phyloP scores from a whole-genome alignment of 2,113 vertebrate genomes.

The Coturnix japonica region DNA sequence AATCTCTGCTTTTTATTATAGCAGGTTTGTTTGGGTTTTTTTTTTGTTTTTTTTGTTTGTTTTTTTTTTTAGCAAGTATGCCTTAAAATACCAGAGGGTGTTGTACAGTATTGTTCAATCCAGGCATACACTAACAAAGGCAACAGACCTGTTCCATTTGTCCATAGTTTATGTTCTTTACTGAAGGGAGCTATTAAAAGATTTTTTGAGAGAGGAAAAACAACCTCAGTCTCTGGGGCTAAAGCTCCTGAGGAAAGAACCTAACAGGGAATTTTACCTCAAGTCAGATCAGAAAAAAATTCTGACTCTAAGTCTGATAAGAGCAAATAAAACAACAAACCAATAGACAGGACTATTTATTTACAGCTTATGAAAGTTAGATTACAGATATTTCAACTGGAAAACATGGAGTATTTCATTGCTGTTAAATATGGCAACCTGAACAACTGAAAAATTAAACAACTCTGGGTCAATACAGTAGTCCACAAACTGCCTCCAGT shows the following conservation, averaged over 20 bases:
- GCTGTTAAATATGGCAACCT: neutral
- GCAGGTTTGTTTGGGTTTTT: too few relatives aligned
- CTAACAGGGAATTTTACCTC: neutral
- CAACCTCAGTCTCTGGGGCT: neutral
- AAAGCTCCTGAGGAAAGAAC: neutral
- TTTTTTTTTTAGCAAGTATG: neutral
- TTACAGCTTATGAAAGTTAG: slow-evolving; percentile 2
- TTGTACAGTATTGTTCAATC: neutral
- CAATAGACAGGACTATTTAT: neutral
- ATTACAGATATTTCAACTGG: neutral
- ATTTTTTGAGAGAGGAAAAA: neutral
- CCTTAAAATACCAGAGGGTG: neutral
- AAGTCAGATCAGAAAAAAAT: neutral
- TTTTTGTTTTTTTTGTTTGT: too few relatives aligned
- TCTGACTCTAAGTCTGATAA: neutral
- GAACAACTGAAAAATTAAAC: neutral
- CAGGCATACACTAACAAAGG: neutral
- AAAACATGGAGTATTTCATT: neutral
- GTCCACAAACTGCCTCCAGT: neutral
- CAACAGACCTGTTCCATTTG: neutral
- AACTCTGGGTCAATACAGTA: neutral
- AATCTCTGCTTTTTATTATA: neutral
- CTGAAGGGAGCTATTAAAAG: neutral
- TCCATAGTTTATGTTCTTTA: neutral
- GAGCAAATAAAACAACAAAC: slow-evolving; percentile 22